Percentiles rank a stretch among this genome's conserved stretches.
Conservation (phyloP, 2,797 vertebrate species). For the Onychomys torridus region DNA sequence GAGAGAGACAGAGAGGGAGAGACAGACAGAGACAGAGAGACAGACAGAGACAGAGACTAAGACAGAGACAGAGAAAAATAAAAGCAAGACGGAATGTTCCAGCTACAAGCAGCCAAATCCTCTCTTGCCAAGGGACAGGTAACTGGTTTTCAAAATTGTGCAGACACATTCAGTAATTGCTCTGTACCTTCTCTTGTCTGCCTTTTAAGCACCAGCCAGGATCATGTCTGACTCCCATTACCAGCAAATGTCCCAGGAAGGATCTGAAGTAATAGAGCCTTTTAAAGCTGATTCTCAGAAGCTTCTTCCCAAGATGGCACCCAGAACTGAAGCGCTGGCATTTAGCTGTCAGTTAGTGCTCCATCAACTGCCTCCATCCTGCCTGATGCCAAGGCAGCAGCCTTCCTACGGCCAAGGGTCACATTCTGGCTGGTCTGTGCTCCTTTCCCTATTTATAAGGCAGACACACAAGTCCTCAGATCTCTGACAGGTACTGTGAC, state of each 20-base stretch:
- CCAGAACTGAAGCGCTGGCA: not conserved
- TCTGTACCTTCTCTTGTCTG: not conserved
- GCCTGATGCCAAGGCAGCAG: not conserved
- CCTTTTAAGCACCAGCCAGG: constrained; percentile 20
- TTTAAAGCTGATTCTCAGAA: constrained; percentile 28
- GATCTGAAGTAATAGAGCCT: not conserved
- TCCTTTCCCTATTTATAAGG: not conserved
- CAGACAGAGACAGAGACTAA: not conserved
- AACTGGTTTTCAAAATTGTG: constrained; percentile 29
- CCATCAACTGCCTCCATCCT: not conserved
- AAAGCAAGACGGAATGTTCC: not conserved
- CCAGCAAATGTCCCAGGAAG: constrained; percentile 42
- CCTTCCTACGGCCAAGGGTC: not conserved
- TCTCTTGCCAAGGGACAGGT: not conserved
- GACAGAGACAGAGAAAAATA: not conserved
- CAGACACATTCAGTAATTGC: not conserved
- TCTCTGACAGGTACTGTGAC: not conserved
- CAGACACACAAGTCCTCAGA: too few relatives aligned
- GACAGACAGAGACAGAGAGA: not conserved
- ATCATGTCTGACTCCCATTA: not conserved
- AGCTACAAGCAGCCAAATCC: not conserved
- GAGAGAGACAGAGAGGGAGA: too few relatives aligned
- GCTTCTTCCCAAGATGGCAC: not conserved
- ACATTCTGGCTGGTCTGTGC: too few relatives aligned
- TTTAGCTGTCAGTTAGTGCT: not conserved